These are phyloP conservation scores for Rhagoletis zephyria DNA, from an alignment of 1,140 invertebrate genomes.

Conservation along the genomic window DNA sequence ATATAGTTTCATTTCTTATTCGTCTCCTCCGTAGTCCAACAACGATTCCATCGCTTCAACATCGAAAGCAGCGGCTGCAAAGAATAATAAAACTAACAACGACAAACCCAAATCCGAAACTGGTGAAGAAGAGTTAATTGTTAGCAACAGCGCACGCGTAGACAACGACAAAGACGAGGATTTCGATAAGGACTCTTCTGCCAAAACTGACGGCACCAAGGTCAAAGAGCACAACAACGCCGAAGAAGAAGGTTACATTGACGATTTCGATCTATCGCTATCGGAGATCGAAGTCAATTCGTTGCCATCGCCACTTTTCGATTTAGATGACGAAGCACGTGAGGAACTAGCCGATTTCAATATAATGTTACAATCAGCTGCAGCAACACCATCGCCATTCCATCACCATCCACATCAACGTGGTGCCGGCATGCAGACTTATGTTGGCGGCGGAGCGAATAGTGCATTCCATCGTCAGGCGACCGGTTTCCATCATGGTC, in stretches of 20 bases:
- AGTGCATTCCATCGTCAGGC: constrained; percentile 71
- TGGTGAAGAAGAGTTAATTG: constrained; percentile 60
- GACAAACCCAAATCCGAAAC: constrained; percentile 62
- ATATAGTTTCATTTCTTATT: too few species aligned
- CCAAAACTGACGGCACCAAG: constrained; percentile 56
- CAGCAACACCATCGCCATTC: constrained; percentile 65
- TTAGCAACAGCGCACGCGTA: constrained; percentile 53
- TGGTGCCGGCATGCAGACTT: constrained; percentile 59
- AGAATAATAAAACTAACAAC: constrained; percentile 50
- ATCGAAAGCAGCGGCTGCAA: constrained; percentile 68
- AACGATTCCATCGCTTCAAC: constrained; percentile 68
- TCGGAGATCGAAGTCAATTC: constrained; percentile 59
- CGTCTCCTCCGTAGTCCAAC: constrained; percentile 4
- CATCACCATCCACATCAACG: constrained; percentile 60
- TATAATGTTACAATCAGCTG: constrained; percentile 72
- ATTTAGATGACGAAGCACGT: constrained; percentile 73
- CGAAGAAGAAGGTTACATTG: constrained; percentile 41
- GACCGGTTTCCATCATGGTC: constrained; percentile 71
- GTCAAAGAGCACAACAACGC: not conserved
- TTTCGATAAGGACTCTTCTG: not conserved
- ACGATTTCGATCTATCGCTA: constrained; percentile 61
- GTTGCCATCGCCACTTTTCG: constrained; percentile 69
- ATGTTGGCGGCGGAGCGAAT: constrained; percentile 66
- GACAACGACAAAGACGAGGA: constrained; percentile 38
- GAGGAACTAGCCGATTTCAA: constrained; percentile 69